phyloP scores from a whole-genome alignment of 2,888 invertebrate genomes.

The Nesidiocoris tenuis region DNA sequence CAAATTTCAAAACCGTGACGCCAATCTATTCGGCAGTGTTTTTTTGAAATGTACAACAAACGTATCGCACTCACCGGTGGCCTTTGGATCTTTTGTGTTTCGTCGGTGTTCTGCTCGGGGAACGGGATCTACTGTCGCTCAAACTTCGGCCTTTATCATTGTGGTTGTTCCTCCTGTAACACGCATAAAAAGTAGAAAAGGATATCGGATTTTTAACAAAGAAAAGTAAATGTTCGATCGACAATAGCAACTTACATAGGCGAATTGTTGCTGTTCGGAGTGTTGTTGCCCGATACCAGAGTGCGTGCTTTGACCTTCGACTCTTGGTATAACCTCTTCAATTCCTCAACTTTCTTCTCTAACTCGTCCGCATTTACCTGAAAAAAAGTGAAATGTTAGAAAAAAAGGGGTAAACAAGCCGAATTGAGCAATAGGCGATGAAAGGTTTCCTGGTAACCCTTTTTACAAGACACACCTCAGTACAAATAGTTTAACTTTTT shows the following conservation, averaged over 20 bases:
- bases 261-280: conserved; percentile 54
- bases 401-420: no score
- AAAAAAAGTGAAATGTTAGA: no score
- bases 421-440: no score
- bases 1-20: no score
- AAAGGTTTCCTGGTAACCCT: no score
- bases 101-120: conserved; percentile 55
- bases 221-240: not conserved
- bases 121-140: conserved; percentile 56
- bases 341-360: conserved; percentile 71
- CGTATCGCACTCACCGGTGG: conserved; percentile 50
- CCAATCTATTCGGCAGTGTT: no score
- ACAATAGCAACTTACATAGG: conserved; percentile 51
- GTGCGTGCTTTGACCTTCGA: conserved; percentile 58
- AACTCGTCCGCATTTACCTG: conserved; percentile 70
- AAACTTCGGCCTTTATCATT: conserved; percentile 51
- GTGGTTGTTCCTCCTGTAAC: conserved; percentile 48
- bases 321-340: conserved; percentile 70
- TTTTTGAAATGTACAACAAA: no score
- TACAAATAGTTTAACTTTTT: no score
- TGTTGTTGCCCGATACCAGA: conserved; percentile 54
- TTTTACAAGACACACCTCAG: no score
- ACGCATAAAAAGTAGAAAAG: not conserved
- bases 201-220: not conserved
- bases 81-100: conserved; percentile 54